Base-by-base conservation (phyloP, 2,797 vertebrate species). In the Parauchenoglanis punctatus region DNA sequence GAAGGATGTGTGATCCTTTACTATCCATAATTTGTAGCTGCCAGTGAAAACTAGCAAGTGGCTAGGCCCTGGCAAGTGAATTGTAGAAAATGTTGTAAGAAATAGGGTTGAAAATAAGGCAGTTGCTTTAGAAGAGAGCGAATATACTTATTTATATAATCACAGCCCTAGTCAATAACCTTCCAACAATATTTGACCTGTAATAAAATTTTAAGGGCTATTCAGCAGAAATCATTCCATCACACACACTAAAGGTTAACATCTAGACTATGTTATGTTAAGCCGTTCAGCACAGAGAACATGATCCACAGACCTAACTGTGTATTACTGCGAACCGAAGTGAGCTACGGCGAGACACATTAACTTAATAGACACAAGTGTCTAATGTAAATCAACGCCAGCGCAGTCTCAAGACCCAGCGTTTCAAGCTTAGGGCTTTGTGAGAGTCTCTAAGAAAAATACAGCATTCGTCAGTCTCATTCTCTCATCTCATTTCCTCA, bases 311-410 rank as follows among this genome's bases (percentile, higher is more conserved):
- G 46, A 35, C 67, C 67, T 73, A 81, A 87, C 65, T 87, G 76
- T 20, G 35, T 61, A 75, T 89, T 87, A 87, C 46, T 73, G 56
- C 28, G 23, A 59, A 52, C 75, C 31, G 77, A 85, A 87, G 78
- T 81, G 83, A 85, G 83, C 68, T 87, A 82, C 31, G 49, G 68
- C 54, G 63, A 70, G 83, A 72, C 72, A 54, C 70, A 87, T 85
- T 89, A 85, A 81, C 35, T 83, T 82, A 81, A 84, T 85, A 58
- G 76, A 85, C 82, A 72, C 61, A 77, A 88, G 52, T 72, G 68
- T 83, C 82, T 87, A 83, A 85, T 85, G 86, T 77, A 72, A 87
- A 87, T 87, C 44, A 86, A 61, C 70, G 52, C 52, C 73, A 52
- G 72, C 52, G 46, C 35, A 76, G 49, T 61, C 25, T 72, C 28